Percentiles rank a stretch among this genome's conserved stretches.
These are phyloP conservation scores for Cyanistes caeruleus DNA, from an alignment of 2,113 vertebrate species.

Conservation along the genomic window DNA sequence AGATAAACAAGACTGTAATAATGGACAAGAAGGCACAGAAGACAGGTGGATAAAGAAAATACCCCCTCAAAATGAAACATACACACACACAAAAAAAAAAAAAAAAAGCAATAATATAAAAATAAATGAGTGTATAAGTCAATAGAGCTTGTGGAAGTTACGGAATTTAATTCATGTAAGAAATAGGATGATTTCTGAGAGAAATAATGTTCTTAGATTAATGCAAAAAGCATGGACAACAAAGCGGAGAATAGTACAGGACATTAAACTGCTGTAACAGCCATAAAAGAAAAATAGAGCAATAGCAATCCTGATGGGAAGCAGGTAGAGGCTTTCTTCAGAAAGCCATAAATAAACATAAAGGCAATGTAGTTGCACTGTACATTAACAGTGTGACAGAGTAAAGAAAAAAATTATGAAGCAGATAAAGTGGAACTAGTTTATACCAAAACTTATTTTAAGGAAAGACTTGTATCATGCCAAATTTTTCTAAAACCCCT, in stretches of 20 bases:
- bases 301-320: neutral
- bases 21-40: neutral
- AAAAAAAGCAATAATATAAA: neutral
- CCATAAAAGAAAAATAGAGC: neutral
- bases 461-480: neutral
- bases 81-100: neutral
- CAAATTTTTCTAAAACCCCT: neutral
- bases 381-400: neutral
- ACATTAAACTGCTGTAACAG: neutral
- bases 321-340: neutral
- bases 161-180: neutral
- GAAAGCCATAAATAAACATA: neutral
- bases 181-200: neutral
- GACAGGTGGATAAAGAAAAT: neutral
- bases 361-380: neutral
- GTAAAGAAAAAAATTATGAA: neutral
- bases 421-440: neutral
- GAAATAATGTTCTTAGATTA: neutral
- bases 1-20: neutral
- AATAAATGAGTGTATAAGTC: neutral
- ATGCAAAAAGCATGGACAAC: neutral
- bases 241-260: neutral
- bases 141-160: neutral
- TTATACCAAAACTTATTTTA: neutral
- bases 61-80: neutral